Evolutionary conservation across 2,797 vertebrate genomes (phyloP).

Genomic region (Crossoptilon crossoptilon): DNA sequence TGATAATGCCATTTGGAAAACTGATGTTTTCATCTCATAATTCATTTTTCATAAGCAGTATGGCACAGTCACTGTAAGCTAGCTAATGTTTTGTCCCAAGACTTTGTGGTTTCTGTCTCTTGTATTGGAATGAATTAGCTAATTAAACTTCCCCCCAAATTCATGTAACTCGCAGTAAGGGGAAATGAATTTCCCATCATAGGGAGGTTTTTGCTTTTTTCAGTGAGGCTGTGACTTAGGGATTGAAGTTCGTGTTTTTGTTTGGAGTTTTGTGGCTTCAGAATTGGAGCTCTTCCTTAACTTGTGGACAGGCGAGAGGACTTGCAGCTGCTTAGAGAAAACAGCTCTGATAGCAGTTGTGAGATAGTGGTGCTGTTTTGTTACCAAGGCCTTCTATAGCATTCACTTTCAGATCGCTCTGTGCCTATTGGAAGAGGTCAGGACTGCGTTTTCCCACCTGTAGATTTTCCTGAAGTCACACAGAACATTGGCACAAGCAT

Average conservation of each 20-base stretch:
- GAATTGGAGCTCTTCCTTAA: background rate
- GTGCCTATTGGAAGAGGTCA: background rate
- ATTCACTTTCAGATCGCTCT: background rate
- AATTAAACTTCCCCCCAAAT: background rate
- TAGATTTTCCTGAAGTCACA: background rate
- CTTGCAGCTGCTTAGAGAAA: background rate
- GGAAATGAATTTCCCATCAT: background rate
- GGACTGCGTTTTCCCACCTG: background rate
- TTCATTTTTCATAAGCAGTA: background rate
- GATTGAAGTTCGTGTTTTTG: background rate
- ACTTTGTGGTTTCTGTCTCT: background rate
- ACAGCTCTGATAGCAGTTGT: background rate
- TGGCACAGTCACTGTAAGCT: background rate
- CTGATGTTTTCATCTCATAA: background rate
- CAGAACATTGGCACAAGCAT: background rate
- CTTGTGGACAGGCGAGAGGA: background rate
- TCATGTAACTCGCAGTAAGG: background rate
- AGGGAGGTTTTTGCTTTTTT: background rate
- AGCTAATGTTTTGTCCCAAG: background rate
- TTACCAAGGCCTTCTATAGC: background rate
- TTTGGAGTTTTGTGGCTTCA: background rate
- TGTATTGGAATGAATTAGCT: background rate
- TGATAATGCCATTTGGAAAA: background rate
- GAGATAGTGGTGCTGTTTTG: background rate
- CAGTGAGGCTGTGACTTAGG: background rate